Evolutionary conservation across 2,888 invertebrate genomes (phyloP).

Genomic region (Tetropium fuscum): DNA sequence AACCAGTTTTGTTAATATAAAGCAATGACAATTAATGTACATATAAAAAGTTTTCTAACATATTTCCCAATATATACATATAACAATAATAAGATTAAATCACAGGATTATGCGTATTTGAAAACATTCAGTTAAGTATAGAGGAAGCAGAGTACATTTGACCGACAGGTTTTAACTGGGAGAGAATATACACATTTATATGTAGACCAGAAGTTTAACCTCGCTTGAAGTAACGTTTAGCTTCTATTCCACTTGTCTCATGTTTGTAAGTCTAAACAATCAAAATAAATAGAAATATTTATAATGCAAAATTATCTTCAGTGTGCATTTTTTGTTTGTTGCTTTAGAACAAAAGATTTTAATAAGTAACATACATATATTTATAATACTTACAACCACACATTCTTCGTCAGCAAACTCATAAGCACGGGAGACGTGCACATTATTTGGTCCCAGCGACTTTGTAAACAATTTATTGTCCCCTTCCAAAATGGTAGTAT

Average conservation of each 20-base stretch:
- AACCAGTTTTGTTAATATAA: too few species aligned
- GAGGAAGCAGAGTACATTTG: too few species aligned
- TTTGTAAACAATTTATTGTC: constrained; percentile 67
- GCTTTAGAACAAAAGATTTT: not conserved
- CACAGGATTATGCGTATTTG: too few species aligned
- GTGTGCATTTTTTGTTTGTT: not conserved
- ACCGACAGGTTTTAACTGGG: too few species aligned
- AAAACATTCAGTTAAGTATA: too few species aligned
- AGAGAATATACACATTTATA: too few species aligned
- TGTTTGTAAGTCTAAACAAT: constrained; percentile 70
- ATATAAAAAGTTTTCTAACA: too few species aligned
- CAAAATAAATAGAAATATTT: constrained; percentile 5
- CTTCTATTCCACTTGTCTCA: constrained; percentile 67
- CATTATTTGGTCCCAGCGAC: constrained; percentile 61
- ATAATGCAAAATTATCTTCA: not conserved
- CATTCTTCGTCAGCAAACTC: constrained; percentile 61
- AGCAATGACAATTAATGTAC: too few species aligned
- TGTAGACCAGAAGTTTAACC: constrained; percentile 50
- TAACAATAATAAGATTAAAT: too few species aligned
- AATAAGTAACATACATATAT: not conserved
- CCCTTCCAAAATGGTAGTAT: constrained; percentile 68
- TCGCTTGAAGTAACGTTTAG: constrained; percentile 71
- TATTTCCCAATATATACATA: too few species aligned
- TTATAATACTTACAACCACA: constrained; percentile 51
- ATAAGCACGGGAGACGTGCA: constrained; percentile 63